These are phyloP conservation scores for Pomatorhinus ruficollis DNA, from an alignment of 2,113 vertebrate species.

Conservation along the genomic window DNA sequence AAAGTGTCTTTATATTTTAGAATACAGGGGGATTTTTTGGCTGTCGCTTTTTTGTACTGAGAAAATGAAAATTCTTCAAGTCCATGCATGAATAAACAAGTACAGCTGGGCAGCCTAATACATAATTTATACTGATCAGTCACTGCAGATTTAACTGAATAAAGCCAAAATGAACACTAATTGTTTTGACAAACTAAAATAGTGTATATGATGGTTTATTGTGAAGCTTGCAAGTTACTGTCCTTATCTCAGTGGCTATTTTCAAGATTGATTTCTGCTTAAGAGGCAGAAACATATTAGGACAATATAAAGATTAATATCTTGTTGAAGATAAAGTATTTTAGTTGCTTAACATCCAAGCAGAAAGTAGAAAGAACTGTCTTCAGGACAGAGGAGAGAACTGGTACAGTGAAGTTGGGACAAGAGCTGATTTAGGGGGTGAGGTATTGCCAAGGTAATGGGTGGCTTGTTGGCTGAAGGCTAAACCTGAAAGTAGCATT, in stretches of 20 bases:
- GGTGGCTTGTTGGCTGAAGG: background rate
- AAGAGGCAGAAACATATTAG: slow-evolving; percentile 18
- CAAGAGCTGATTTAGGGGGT: background rate
- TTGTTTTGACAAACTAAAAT: slow-evolving; percentile 86
- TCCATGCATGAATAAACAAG: slow-evolving; percentile 90
- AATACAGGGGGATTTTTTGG: background rate
- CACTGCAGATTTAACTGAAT: slow-evolving; percentile 80
- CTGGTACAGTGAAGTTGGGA: background rate
- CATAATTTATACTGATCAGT: slow-evolving; percentile 94
- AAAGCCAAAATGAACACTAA: slow-evolving; percentile 86
- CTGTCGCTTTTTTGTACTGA: slow-evolving; percentile 54
- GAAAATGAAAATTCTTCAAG: slow-evolving; percentile 78
- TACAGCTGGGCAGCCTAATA: slow-evolving; percentile 89
- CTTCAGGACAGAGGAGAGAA: background rate
- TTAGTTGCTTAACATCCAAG: slow-evolving; percentile 5
- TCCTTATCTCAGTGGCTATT: slow-evolving; percentile 47
- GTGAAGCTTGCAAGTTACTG: slow-evolving; percentile 13
- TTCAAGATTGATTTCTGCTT: slow-evolving; percentile 37
- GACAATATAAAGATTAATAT: slow-evolving; percentile 55
- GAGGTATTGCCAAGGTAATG: background rate
- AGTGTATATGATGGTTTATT: slow-evolving; percentile 67
- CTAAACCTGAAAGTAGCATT: background rate
- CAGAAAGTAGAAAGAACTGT: slow-evolving; percentile 15
- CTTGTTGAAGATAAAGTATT: background rate
- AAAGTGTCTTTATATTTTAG: slow-evolving; percentile 44